A percentile compares a stretch with the other conserved stretches of the same genome.
Conservation (phyloP, 1,140 invertebrate genomes). For the Yoshiicerus persimilis region DNA sequence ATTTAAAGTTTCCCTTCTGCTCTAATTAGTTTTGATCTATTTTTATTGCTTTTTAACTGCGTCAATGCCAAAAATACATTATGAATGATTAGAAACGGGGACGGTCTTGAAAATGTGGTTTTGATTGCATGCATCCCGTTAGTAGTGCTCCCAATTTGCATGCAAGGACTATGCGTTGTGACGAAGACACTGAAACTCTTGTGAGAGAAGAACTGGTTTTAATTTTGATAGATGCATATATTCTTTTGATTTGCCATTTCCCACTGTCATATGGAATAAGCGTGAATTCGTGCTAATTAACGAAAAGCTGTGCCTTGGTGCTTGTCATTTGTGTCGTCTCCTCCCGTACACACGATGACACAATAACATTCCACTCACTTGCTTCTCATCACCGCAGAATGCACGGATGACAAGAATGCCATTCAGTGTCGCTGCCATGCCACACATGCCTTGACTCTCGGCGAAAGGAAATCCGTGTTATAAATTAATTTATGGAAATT, state of each 20-base stretch:
- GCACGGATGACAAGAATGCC: neutral
- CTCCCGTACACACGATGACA: neutral
- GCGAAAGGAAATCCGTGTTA: neutral
- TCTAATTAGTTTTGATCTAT: conserved; percentile 22
- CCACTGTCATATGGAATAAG: neutral
- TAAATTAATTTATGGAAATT: neutral
- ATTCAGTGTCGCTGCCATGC: neutral
- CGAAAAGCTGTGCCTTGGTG: neutral
- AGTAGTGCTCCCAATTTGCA: neutral
- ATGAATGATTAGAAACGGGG: neutral
- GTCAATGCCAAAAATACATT: conserved; percentile 14
- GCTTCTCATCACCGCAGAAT: neutral
- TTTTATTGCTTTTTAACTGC: conserved; percentile 20
- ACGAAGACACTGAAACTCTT: too few species aligned
- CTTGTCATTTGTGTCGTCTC: neutral
- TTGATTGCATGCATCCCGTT: neutral
- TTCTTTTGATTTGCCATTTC: neutral
- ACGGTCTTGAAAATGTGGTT: neutral
- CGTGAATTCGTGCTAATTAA: neutral
- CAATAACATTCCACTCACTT: neutral
- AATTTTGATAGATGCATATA: neutral
- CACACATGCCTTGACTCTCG: neutral
- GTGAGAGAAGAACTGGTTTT: too few species aligned
- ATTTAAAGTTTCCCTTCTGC: conserved; percentile 12
- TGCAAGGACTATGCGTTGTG: too few species aligned